A percentile compares a stretch with the other conserved stretches of the same genome.
phyloP scores from a whole-genome alignment of 2,888 invertebrate species.

The Oxytorus armatus region DNA sequence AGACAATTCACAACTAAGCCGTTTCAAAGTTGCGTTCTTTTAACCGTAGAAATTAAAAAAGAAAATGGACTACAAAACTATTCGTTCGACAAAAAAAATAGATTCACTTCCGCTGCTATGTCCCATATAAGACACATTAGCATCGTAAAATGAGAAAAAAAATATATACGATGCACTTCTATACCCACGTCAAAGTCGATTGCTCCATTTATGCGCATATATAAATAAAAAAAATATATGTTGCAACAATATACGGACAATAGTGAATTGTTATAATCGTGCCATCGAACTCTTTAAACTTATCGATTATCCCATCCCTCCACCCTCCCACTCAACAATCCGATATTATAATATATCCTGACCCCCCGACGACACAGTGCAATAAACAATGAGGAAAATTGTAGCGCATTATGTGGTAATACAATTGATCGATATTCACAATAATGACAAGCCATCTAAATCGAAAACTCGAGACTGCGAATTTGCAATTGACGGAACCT shows the following conservation, averaged over 20 bases:
- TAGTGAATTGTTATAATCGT: conserved; percentile 23
- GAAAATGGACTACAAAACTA: background rate
- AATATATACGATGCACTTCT: background rate
- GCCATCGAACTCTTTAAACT: conserved; percentile 31
- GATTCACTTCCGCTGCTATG: background rate
- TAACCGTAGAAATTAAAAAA: background rate
- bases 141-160: conserved; percentile 14
- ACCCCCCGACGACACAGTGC: conserved; percentile 22
- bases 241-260: conserved; percentile 19
- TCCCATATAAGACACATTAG: background rate
- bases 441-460: background rate
- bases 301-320: background rate
- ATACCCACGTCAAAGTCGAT: background rate
- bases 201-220: conserved; percentile 35
- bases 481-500: background rate
- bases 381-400: conserved; percentile 15
- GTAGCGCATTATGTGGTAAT: conserved; percentile 44
- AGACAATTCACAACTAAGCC: no score
- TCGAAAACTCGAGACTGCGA: background rate
- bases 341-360: background rate
- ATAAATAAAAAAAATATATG: conserved; percentile 8
- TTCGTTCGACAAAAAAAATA: background rate
- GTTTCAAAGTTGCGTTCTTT: no score
- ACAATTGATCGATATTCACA: conserved; percentile 15
- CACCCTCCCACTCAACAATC: background rate